Percentiles rank a stretch among this genome's conserved stretches.
Evolutionary conservation across 2,113 vertebrate species (phyloP).

Genomic region (Phrynosoma platyrhinos): DNA sequence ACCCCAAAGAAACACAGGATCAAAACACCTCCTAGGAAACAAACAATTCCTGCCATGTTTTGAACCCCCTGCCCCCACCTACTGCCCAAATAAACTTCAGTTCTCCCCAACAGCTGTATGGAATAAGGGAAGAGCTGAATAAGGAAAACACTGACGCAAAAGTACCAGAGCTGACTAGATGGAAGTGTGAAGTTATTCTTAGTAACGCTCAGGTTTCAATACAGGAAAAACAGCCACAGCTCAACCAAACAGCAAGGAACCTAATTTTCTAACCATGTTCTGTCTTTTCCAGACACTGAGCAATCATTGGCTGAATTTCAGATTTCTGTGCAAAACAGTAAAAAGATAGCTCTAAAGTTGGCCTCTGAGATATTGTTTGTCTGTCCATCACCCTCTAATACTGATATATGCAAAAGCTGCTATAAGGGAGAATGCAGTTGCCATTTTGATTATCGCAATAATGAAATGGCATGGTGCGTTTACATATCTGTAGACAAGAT

Average conservation of each 20-base stretch:
- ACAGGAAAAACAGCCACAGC: slow-evolving; percentile 67
- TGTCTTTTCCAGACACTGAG: neutral
- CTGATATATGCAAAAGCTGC: neutral
- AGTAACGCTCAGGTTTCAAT: slow-evolving; percentile 82
- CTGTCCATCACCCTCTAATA: neutral
- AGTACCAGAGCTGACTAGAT: slow-evolving; percentile 72
- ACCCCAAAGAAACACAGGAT: slow-evolving; percentile 16
- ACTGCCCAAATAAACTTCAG: slow-evolving; percentile 28
- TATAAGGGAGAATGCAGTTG: neutral
- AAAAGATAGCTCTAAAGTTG: neutral
- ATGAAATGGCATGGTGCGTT: neutral
- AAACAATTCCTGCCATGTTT: slow-evolving; percentile 18
- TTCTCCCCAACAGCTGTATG: slow-evolving; percentile 56
- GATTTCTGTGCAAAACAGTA: slow-evolving; percentile 28
- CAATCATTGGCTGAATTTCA: neutral
- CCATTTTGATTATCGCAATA: accelerated
- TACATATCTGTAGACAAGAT: neutral
- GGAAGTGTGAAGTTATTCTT: slow-evolving; percentile 78
- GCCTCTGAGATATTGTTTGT: neutral
- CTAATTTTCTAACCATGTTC: slow-evolving; percentile 39
- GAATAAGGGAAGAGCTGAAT: slow-evolving; percentile 42
- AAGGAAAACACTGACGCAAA: slow-evolving; percentile 53
- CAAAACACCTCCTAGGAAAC: slow-evolving; percentile 43
- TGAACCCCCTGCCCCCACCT: slow-evolving; percentile 24
- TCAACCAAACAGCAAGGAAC: slow-evolving; percentile 54